Evolutionary conservation across 2,888 invertebrate species (phyloP).

Genomic region (Schrankia costaestrigalis): DNA sequence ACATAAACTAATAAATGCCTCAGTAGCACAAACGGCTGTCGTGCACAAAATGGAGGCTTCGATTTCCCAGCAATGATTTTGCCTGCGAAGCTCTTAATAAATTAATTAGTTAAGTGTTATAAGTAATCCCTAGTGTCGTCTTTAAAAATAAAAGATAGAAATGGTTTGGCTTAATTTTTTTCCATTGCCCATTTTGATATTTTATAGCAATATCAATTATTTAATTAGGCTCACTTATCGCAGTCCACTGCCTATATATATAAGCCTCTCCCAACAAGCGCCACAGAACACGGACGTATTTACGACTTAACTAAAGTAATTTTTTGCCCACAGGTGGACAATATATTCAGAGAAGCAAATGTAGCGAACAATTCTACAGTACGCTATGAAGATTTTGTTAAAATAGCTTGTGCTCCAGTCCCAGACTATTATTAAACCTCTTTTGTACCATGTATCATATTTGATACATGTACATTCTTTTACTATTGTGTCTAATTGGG

Average conservation of each 20-base stretch:
- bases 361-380: constrained; percentile 89
- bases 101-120: no score
- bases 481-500: no score
- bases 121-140: no score
- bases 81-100: no score
- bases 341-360: constrained; percentile 95
- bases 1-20: no score
- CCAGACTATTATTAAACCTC: constrained; percentile 91
- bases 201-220: no score
- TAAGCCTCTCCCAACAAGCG: not conserved
- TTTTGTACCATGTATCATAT: not conserved
- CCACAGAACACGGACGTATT: not conserved
- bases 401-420: constrained; percentile 95
- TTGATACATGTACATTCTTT: not conserved
- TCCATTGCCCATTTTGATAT: no score
- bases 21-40: no score
- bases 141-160: no score
- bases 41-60: no score
- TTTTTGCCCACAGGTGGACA: constrained; percentile 83
- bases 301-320: not conserved
- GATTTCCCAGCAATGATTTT: no score
- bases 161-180: no score
- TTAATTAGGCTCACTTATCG: not conserved
- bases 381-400: constrained; percentile 94
- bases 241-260: not conserved